Evolutionary conservation across 2,113 vertebrate genomes (phyloP).

Genomic region (Cygnus atratus): DNA sequence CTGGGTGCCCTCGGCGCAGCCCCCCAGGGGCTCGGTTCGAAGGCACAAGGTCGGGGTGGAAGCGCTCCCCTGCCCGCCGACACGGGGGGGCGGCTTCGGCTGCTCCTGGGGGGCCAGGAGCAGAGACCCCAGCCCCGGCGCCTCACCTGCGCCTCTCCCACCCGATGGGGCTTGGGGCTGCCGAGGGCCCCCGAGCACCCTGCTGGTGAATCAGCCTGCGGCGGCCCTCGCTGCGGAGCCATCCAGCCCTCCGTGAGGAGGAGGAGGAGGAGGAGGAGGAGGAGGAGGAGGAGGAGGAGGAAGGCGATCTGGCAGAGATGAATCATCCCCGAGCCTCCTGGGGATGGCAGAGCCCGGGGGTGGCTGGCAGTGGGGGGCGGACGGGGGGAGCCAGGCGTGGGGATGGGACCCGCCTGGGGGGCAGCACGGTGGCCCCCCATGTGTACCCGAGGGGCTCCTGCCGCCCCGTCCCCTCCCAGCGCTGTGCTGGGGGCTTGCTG

Average conservation of each 20-base stretch:
- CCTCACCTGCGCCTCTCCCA: neutral
- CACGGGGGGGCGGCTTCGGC: fast-evolving
- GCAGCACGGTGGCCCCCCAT: neutral
- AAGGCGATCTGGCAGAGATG: neutral
- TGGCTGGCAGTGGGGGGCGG: neutral
- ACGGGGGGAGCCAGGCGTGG: fast-evolving
- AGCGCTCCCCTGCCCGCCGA: fast-evolving
- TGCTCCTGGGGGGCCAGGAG: neutral
- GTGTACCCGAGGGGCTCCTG: fast-evolving
- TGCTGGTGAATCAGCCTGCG: neutral
- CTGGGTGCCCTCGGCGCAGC: too few species aligned
- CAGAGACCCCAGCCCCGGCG: too few species aligned
- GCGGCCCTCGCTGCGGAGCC: neutral
- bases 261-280: slow-evolving; percentile 12
- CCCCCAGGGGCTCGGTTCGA: neutral
- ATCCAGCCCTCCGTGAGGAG: neutral
- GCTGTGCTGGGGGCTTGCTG: neutral
- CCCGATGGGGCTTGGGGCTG: too few species aligned
- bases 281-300: slow-evolving; percentile 5
- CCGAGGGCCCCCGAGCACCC: neutral
- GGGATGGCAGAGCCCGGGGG: neutral
- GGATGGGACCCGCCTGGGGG: neutral
- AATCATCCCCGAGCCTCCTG: neutral
- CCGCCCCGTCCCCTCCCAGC: too few species aligned
- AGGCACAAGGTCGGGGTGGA: neutral